Conservation (phyloP, 2,888 invertebrate species). For the Phengaris alcon region DNA sequence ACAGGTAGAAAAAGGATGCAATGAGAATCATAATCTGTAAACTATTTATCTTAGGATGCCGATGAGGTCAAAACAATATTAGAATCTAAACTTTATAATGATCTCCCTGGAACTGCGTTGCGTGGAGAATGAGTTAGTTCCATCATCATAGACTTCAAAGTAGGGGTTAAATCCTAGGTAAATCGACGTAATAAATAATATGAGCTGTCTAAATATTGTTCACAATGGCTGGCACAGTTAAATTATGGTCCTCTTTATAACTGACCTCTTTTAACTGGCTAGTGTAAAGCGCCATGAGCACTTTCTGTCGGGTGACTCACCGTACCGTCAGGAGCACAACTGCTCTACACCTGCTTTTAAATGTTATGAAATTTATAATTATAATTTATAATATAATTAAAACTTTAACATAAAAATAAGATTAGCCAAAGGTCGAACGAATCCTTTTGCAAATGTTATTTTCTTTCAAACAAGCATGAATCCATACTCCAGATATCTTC, state of each 20-base stretch:
- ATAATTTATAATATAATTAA: too few relatives aligned
- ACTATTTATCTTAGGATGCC: too few relatives aligned
- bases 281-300: conserved; percentile 42
- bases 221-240: conserved; percentile 29
- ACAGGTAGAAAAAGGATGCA: background rate
- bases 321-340: conserved; percentile 32
- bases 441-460: too few relatives aligned
- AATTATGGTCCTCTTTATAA: conserved; percentile 38
- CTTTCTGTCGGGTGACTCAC: conserved; percentile 49
- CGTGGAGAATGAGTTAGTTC: too few relatives aligned
- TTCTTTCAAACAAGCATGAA: too few relatives aligned
- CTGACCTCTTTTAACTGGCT: conserved; percentile 48
- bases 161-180: background rate
- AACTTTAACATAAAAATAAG: too few relatives aligned
- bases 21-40: background rate
- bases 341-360: conserved; percentile 33
- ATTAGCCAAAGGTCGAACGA: too few relatives aligned
- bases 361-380: background rate
- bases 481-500: too few relatives aligned
- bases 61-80: too few relatives aligned
- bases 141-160: too few relatives aligned
- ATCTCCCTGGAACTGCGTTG: too few relatives aligned
- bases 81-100: too few relatives aligned
- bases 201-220: conserved; percentile 17
- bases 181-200: background rate